Percentiles rank a stretch among this genome's conserved stretches.
Conservation (phyloP, 2,113 vertebrate genomes). For the Tichodroma muraria region DNA sequence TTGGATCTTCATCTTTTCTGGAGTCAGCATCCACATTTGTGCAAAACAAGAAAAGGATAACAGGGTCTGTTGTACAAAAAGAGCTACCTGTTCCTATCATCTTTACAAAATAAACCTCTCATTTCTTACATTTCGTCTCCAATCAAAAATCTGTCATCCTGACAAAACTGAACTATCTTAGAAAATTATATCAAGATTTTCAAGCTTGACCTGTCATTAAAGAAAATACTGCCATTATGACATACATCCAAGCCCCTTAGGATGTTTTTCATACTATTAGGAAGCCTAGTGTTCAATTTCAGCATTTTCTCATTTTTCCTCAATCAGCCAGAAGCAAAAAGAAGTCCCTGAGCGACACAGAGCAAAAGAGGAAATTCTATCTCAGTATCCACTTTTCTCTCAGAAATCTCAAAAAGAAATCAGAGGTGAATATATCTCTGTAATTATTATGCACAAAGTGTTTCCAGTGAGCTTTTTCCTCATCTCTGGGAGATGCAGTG, state of each 20-base stretch:
- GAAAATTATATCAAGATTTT: not conserved
- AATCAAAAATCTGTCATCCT: not conserved
- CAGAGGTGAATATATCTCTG: not conserved
- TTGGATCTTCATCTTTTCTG: not conserved
- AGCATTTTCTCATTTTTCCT: slow-evolving; percentile 36
- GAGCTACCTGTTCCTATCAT: not conserved
- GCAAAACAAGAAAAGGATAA: not conserved
- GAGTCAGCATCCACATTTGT: not conserved
- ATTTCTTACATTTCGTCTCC: not conserved
- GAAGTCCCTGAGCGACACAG: not conserved
- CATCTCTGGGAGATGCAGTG: not conserved
- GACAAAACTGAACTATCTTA: not conserved
- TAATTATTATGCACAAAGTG: not conserved
- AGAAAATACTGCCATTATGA: not conserved
- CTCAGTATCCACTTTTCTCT: not conserved
- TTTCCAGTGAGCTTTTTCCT: not conserved
- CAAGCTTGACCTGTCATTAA: not conserved
- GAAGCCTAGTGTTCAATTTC: not conserved
- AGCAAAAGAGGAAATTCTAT: not conserved
- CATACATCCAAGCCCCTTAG: not conserved
- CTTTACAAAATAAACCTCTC: not conserved
- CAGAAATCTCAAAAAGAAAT: not conserved
- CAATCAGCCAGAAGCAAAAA: not conserved
- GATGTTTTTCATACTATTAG: not conserved
- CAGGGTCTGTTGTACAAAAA: not conserved